These are phyloP conservation scores for Drosophila antonietae DNA, from an alignment of 2,888 invertebrate species.

Conservation along the genomic window DNA sequence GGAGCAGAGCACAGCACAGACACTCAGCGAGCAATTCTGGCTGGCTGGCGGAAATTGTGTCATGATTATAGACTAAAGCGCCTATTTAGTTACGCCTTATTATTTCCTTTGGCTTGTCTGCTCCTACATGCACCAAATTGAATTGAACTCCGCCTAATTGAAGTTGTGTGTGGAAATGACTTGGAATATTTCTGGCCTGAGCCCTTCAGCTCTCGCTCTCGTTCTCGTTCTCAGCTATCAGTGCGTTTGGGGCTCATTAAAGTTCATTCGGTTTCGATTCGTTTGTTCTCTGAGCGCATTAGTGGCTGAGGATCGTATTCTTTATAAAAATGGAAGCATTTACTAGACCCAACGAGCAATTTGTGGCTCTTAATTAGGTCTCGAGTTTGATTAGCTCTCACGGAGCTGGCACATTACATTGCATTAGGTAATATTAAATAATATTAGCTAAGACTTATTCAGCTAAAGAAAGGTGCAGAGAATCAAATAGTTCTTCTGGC, in stretches of 20 bases:
- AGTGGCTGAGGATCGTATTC: conserved; percentile 1
- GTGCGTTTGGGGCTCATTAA: conserved; percentile 57
- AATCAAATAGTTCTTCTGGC: background rate
- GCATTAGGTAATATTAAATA: background rate
- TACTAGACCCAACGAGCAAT: conserved; percentile 17
- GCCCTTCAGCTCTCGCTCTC: background rate
- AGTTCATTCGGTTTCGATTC: conserved; percentile 58
- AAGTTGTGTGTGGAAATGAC: conserved; percentile 72
- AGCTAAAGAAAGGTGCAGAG: background rate
- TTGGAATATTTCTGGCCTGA: conserved; percentile 50
- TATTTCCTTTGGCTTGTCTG: conserved; percentile 62
- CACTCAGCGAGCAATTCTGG: conserved; percentile 25
- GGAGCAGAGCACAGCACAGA: background rate
- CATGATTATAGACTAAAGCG: conserved; percentile 81
- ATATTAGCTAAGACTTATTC: background rate
- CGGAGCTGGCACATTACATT: background rate
- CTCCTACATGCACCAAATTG: conserved; percentile 50
- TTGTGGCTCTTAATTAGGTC: conserved; percentile 53
- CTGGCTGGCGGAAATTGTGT: conserved; percentile 74
- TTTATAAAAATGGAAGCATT: conserved; percentile 24
- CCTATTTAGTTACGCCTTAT: conserved; percentile 80
- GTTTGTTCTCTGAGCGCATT: conserved; percentile 23
- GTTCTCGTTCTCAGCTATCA: conserved; percentile 29
- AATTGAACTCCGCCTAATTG: conserved; percentile 71
- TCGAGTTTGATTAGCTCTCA: background rate